Base-by-base conservation (phyloP, 2,888 invertebrate genomes). In the Ornithoptera priamus region DNA sequence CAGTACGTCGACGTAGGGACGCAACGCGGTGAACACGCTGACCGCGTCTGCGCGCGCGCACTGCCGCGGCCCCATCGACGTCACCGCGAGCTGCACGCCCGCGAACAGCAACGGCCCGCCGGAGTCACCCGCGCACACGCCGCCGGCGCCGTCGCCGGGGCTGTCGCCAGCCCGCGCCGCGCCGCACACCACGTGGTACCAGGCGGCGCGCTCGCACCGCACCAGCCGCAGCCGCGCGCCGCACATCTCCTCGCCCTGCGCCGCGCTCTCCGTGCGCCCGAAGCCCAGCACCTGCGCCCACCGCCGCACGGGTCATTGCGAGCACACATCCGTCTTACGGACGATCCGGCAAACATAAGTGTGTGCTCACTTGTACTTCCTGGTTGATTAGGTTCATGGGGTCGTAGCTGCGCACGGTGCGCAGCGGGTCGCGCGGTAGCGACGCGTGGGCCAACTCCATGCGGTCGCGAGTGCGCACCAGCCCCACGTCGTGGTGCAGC, bases 61-160 rank as follows among this genome's bases (percentile, higher is more conserved):
- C 75, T 84, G 82, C 69, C 81, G 68, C 17, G 89, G 88, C 2
- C 89, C 89, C 89, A 89, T 84, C 60, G 89, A 89, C 62, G 89
- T 88, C 59, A 89, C 83, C 62, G 81, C 89, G 73, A 88, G 78
- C 83, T 85, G 70, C 59, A 72, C 74, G 70, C 85, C 85, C 62
- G 75, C 74, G 74, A 80, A 82, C 68, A 88, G 46, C 71, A 86
- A 85, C 36, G 90, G 89, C 66, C 90, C 91, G 67, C 90, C 91
- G 39, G 89, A 90, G 83, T 90, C 91, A 0, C 91, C 90, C 46
- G 87, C 77, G 83, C 91, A 90, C 69, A 90, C 90, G 72, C 87
- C 89, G 67, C 83, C 77, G 39, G 76, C 70, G 30, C 30, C 30
- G 30, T 30, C 62, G 64, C 30, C 62, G 72, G 8, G 50, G 62